These are phyloP conservation scores for Drosophila saltans DNA, from an alignment of 1,140 invertebrate species.

Conservation along the genomic window DNA sequence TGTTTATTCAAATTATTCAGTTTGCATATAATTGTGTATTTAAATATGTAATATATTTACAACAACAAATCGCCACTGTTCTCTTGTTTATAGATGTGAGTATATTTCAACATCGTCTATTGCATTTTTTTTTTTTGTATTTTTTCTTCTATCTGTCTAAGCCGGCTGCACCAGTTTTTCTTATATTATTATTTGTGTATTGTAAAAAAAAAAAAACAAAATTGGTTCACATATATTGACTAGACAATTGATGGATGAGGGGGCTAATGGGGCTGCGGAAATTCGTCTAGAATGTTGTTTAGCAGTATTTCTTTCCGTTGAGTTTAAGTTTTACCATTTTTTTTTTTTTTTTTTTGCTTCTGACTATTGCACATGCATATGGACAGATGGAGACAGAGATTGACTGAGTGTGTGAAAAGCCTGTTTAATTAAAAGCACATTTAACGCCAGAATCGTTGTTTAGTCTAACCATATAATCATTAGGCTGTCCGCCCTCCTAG, in stretches of 20 bases:
- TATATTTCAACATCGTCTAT: conserved; percentile 29
- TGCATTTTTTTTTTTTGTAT: not conserved
- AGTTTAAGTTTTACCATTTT: conserved; percentile 19
- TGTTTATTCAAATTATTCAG: not conserved
- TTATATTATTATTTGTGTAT: not conserved
- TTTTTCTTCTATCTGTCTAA: not conserved
- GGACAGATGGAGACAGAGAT: conserved; percentile 13
- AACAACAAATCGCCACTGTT: not conserved
- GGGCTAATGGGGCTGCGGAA: conserved; percentile 33
- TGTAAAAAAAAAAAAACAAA: conserved; percentile 12
- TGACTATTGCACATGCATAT: conserved; percentile 45
- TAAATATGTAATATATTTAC: not conserved
- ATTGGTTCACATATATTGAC: conserved; percentile 40
- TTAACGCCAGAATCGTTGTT: conserved; percentile 3
- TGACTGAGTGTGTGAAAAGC: not conserved
- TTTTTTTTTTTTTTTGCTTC: not conserved
- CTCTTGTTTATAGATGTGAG: not conserved
- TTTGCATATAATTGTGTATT: not conserved
- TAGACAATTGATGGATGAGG: conserved; percentile 35
- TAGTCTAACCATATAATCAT: conserved; percentile 23
- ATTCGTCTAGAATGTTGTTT: conserved; percentile 57
- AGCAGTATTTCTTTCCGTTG: conserved; percentile 33
- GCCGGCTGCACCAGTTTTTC: conserved; percentile 55
- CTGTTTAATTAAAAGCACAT: conserved; percentile 53
- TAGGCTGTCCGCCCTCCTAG: conserved; percentile 33